Conservation (phyloP, 2,888 invertebrate genomes). For the Drosophila macrothrix region DNA sequence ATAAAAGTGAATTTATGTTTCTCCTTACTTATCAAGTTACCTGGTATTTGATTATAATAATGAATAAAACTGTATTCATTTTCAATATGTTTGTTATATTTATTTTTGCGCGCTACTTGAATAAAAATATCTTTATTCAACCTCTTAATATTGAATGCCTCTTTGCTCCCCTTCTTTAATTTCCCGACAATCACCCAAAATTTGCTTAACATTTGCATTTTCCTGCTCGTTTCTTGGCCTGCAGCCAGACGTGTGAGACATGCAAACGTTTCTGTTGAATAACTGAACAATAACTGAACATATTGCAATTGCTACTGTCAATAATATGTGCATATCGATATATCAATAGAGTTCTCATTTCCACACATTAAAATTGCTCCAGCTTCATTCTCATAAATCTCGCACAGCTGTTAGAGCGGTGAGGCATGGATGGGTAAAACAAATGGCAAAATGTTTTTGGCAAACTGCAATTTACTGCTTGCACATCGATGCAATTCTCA, state of each 20-base stretch:
- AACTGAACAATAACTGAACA: conserved; percentile 43
- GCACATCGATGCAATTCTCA: conserved; percentile 48
- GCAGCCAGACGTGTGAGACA: not conserved
- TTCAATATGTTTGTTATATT: not conserved
- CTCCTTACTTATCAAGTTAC: not conserved
- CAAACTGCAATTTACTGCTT: conserved; percentile 75
- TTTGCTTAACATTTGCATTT: conserved; percentile 7
- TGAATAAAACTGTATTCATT: not conserved
- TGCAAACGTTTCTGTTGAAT: conserved; percentile 16
- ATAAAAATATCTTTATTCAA: not conserved
- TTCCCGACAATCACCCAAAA: not conserved
- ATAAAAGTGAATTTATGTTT: not conserved
- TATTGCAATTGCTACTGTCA: conserved; percentile 65
- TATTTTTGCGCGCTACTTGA: not conserved
- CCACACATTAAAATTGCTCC: conserved; percentile 74
- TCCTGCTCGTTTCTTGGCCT: conserved; percentile 9
- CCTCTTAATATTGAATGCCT: not conserved
- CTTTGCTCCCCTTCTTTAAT: not conserved
- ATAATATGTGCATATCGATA: conserved; percentile 66
- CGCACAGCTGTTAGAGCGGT: conserved; percentile 2
- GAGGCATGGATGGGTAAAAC: conserved; percentile 17
- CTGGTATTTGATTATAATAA: not conserved
- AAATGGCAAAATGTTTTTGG: conserved; percentile 76
- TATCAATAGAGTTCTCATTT: conserved; percentile 74
- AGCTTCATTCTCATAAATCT: conserved; percentile 63